These are phyloP conservation scores for Euwallacea similis DNA, from an alignment of 1,140 invertebrate genomes.

Conservation along the genomic window DNA sequence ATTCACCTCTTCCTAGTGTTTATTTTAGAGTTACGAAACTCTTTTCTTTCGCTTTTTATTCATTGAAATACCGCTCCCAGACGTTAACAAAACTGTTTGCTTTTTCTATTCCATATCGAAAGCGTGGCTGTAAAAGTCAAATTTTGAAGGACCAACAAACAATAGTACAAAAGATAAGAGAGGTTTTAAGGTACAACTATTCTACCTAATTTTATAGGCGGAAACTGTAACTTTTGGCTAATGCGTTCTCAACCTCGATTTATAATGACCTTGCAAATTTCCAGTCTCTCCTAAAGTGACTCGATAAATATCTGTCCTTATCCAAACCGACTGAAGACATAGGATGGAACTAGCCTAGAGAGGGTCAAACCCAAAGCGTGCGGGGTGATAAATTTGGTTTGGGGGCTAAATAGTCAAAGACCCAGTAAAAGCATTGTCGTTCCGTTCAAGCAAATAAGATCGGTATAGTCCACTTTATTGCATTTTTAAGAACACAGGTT, in stretches of 20 bases:
- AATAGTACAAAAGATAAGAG: background rate
- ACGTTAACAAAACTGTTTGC: background rate
- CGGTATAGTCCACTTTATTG: conserved; percentile 41
- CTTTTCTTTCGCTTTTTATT: conserved; percentile 11
- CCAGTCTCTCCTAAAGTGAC: background rate
- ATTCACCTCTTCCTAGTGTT: conserved; percentile 15
- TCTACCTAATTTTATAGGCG: conserved; percentile 14
- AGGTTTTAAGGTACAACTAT: background rate
- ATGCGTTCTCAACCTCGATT: conserved; percentile 47
- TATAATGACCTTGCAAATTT: conserved; percentile 30
- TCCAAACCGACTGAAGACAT: background rate
- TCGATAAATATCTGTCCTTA: background rate
- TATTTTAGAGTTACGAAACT: conserved; percentile 23
- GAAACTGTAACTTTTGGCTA: conserved; percentile 42
- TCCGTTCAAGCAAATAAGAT: conserved; percentile 22
- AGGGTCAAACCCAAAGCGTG: conserved; percentile 38
- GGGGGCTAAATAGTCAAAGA: conserved; percentile 28
- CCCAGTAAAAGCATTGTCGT: conserved; percentile 36
- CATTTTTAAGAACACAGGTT: background rate
- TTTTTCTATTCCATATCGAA: background rate
- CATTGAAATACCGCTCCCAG: background rate
- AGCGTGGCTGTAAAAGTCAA: conserved; percentile 21
- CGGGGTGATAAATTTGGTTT: conserved; percentile 42
- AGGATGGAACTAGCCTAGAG: background rate
- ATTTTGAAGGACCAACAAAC: conserved; percentile 7